These are phyloP conservation scores for Apamea anceps DNA, from an alignment of 2,888 invertebrate species.

Conservation along the genomic window DNA sequence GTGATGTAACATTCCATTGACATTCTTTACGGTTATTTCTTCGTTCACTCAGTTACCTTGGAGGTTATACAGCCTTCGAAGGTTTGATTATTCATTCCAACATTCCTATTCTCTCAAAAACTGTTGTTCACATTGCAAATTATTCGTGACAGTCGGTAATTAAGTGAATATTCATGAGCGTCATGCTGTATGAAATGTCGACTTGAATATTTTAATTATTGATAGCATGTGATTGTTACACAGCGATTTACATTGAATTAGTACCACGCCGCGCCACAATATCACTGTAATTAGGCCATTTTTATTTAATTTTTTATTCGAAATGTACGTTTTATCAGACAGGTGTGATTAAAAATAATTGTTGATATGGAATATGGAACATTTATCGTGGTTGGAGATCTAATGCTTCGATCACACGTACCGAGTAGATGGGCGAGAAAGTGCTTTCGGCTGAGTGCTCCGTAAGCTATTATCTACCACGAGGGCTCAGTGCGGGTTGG, in stretches of 20 bases:
- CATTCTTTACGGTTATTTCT: neutral
- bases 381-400: constrained; percentile 20
- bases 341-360: constrained; percentile 33
- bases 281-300: constrained; percentile 34
- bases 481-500: too few species aligned
- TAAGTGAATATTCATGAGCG: constrained; percentile 66
- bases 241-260: constrained; percentile 57
- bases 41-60: neutral
- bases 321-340: constrained; percentile 10
- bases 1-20: neutral
- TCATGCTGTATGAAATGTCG: constrained; percentile 50
- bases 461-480: too few species aligned
- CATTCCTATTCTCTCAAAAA: constrained; percentile 46
- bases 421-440: neutral
- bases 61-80: neutral
- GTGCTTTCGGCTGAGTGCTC: neutral
- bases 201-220: constrained; percentile 68
- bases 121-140: constrained; percentile 48
- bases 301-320: constrained; percentile 35
- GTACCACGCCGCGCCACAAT: constrained; percentile 17
- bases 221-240: constrained; percentile 55
- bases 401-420: neutral
- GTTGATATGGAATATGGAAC: constrained; percentile 12
- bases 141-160: constrained; percentile 65
- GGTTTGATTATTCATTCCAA: constrained; percentile 35